phyloP scores from a whole-genome alignment of 2,113 vertebrate species.

The Salminus brasiliensis region DNA sequence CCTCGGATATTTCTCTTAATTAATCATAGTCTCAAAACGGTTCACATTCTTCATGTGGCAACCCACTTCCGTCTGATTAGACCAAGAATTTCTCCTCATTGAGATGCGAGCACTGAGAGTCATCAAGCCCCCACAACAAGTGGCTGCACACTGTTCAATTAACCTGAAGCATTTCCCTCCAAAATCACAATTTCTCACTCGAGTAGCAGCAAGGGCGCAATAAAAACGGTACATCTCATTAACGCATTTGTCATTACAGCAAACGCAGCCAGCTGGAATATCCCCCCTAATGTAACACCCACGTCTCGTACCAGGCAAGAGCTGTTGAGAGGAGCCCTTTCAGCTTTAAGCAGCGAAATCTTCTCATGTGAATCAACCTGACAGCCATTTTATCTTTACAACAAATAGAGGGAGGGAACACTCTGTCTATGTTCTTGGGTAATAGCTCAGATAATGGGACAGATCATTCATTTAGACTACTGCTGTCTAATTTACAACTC shows the following conservation, averaged over 20 bases:
- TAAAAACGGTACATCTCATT: conserved; percentile 34
- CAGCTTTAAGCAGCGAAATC: neutral
- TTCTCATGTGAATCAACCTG: conserved; percentile 12
- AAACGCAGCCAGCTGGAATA: neutral
- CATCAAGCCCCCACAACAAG: conserved; percentile 25
- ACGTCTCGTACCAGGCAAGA: neutral
- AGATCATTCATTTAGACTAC: conserved; percentile 14
- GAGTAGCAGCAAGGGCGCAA: conserved; percentile 26
- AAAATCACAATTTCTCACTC: conserved; percentile 35
- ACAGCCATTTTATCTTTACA: conserved; percentile 50
- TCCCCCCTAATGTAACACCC: conserved; percentile 41
- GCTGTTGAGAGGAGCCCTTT: neutral
- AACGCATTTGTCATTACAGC: conserved; percentile 13
- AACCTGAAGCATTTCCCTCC: conserved; percentile 31
- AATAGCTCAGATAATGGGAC: conserved; percentile 24
- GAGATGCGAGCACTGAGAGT: conserved; percentile 27
- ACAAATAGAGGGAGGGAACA: conserved; percentile 31
- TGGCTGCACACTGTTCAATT: conserved; percentile 36
- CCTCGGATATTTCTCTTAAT: neutral
- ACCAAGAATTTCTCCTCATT: conserved; percentile 22
- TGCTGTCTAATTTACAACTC: conserved; percentile 3
- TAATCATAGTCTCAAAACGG: neutral
- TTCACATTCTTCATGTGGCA: neutral
- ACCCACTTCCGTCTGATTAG: conserved; percentile 3
- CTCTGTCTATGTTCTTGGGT: conserved; percentile 1